A percentile compares a stretch with the other conserved stretches of the same genome.
Conservation (phyloP, 2,113 vertebrate genomes). For the Ailuropoda melanoleuca region DNA sequence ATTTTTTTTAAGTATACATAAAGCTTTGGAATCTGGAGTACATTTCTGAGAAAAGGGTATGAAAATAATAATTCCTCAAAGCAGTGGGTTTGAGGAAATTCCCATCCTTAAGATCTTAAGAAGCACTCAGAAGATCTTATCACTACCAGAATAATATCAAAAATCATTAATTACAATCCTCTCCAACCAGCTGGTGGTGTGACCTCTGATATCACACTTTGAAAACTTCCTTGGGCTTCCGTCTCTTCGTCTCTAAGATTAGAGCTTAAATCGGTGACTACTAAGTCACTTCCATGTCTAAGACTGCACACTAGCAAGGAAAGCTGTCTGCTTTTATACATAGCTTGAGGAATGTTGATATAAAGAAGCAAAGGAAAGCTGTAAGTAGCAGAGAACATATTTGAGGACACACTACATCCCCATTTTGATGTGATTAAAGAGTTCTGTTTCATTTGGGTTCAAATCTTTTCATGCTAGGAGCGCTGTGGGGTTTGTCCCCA, state of each 20-base stretch:
- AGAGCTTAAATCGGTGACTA: background rate
- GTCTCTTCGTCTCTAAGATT: background rate
- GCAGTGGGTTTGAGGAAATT: background rate
- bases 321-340: background rate
- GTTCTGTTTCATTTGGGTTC: background rate
- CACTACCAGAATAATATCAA: background rate
- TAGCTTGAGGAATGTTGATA: background rate
- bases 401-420: background rate
- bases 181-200: background rate
- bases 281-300: background rate
- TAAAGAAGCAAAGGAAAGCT: background rate
- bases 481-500: background rate
- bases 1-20: background rate
- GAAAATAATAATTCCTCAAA: slow-evolving; percentile 9
- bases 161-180: background rate
- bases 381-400: background rate
- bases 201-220: background rate
- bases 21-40: background rate
- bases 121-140: background rate
- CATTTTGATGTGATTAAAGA: background rate
- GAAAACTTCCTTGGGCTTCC: background rate
- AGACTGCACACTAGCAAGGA: background rate
- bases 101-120: background rate
- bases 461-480: background rate
- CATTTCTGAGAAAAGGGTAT: background rate